A percentile compares a stretch with the other conserved stretches of the same genome.
Evolutionary conservation across 1,140 invertebrate genomes (phyloP).

Genomic region (Rhagoletis zephyria): DNA sequence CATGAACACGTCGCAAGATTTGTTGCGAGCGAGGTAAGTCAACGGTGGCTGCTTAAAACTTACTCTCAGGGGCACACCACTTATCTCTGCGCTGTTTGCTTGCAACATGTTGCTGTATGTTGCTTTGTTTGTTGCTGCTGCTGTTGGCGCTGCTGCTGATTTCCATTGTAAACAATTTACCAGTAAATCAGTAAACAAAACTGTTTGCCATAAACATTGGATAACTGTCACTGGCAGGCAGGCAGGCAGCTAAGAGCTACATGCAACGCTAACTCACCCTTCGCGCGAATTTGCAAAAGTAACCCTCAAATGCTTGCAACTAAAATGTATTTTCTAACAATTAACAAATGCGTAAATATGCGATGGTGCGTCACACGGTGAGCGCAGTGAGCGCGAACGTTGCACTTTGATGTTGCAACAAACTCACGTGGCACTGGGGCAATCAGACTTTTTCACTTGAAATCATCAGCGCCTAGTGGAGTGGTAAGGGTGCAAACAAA

Average conservation of each 20-base stretch:
- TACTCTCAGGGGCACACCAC: not conserved
- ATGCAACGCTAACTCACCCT: not conserved
- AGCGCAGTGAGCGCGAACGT: not conserved
- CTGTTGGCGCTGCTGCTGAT: not conserved
- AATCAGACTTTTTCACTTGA: constrained; percentile 23
- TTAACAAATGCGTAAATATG: constrained; percentile 47
- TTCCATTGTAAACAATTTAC: constrained; percentile 38
- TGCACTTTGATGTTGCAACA: constrained; percentile 47
- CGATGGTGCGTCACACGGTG: too few species aligned
- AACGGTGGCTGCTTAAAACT: not conserved
- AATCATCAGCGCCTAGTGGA: not conserved
- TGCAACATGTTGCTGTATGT: constrained; percentile 31
- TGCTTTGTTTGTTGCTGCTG: constrained; percentile 27
- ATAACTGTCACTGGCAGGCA: constrained; percentile 22
- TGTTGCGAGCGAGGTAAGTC: not conserved
- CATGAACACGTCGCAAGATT: constrained; percentile 36
- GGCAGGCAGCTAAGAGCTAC: not conserved
- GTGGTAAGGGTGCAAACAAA: not conserved
- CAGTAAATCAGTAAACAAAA: constrained; percentile 19
- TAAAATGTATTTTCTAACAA: constrained; percentile 7
- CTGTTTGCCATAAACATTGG: constrained; percentile 16
- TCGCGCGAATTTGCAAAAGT: not conserved
- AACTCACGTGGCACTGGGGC: not conserved
- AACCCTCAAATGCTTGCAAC: not conserved
- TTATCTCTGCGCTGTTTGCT: constrained; percentile 10